phyloP scores from a whole-genome alignment of 2,113 vertebrate species.

The Cricetomys ansorgei region DNA sequence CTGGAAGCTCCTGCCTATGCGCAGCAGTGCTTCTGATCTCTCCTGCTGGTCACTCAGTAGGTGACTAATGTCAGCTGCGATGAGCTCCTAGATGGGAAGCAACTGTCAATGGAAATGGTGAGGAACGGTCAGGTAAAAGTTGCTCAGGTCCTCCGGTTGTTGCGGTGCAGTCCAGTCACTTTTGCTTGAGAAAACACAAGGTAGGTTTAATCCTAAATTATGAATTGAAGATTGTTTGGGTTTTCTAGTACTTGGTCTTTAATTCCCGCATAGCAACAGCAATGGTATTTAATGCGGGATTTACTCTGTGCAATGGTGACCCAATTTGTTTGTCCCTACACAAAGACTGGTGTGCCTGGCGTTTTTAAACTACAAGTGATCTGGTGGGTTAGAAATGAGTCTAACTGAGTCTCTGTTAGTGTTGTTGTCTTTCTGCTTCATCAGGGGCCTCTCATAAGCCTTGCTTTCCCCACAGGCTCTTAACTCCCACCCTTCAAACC shows the following conservation, averaged over 20 bases:
- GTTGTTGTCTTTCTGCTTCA: not conserved
- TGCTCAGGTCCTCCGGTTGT: not conserved
- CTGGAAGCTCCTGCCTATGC: not conserved
- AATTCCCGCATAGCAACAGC: not conserved
- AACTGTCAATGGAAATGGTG: not conserved
- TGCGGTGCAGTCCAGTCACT: not conserved
- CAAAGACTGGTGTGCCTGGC: not conserved
- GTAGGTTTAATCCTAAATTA: not conserved
- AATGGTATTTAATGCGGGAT: not conserved
- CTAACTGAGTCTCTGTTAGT: not conserved
- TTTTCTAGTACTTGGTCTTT: not conserved
- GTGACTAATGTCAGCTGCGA: not conserved
- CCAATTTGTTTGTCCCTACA: not conserved
- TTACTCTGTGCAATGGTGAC: not conserved
- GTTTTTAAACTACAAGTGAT: not conserved
- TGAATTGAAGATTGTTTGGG: not conserved
- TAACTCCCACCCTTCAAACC: not conserved
- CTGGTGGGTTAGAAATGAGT: not conserved
- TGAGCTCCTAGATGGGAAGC: not conserved
- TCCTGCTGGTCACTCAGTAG: not conserved
- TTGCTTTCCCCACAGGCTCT: not conserved
- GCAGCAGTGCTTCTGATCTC: not conserved
- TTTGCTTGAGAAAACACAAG: not conserved
- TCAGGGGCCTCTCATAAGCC: not conserved
- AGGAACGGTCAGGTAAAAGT: constrained; percentile 68